phyloP scores from a whole-genome alignment of 2,888 invertebrate species.

The Drosophila subsilvestris region DNA sequence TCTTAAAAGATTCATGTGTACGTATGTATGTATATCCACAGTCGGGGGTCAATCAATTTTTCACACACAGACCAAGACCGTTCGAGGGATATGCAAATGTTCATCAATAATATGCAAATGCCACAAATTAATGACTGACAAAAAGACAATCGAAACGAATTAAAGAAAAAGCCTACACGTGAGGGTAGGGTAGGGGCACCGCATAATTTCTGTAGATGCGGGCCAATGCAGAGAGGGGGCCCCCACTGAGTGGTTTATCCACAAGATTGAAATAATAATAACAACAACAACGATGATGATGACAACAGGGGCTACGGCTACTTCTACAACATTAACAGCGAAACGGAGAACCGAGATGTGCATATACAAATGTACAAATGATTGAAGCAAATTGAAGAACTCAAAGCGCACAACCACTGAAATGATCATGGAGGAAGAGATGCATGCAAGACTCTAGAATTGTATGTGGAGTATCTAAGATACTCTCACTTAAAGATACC shows the following conservation, averaged over 20 bases:
- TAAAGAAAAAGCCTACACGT: constrained; percentile 77
- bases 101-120: constrained; percentile 80
- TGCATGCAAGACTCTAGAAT: constrained; percentile 15
- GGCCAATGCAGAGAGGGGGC: constrained; percentile 36
- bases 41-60: constrained; percentile 51
- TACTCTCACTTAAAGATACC: background rate
- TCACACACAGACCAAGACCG: constrained; percentile 56
- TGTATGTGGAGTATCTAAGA: background rate
- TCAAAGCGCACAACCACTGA: constrained; percentile 19
- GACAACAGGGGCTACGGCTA: constrained; percentile 43
- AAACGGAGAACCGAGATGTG: background rate
- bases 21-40: no score
- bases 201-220: constrained; percentile 71
- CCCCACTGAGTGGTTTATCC: constrained; percentile 48
- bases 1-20: no score
- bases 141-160: constrained; percentile 80
- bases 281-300: constrained; percentile 30
- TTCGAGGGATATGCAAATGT: constrained; percentile 65
- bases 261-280: constrained; percentile 53
- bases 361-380: constrained; percentile 45
- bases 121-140: constrained; percentile 80
- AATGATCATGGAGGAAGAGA: constrained; percentile 40
- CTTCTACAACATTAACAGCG: constrained; percentile 22
- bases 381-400: constrained; percentile 77
- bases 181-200: constrained; percentile 49